These are phyloP conservation scores for Etia nguti DNA, from an alignment of 2,113 vertebrate species.

Conservation along the genomic window DNA sequence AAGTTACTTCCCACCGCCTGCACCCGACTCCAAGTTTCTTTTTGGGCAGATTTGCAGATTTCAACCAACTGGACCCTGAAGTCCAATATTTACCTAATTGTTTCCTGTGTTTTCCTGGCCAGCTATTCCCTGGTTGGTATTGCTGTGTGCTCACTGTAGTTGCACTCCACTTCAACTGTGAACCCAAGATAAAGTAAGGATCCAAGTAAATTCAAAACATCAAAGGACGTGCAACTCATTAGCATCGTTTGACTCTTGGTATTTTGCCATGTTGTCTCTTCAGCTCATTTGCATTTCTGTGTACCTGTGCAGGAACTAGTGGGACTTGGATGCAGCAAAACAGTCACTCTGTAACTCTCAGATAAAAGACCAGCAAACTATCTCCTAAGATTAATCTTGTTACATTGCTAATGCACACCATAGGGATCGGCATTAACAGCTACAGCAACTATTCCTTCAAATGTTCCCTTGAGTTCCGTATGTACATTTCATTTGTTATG, in stretches of 20 bases:
- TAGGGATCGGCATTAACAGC: background rate
- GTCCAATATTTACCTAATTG: background rate
- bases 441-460: background rate
- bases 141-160: background rate
- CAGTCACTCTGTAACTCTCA: background rate
- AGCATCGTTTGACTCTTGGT: constrained; percentile 15
- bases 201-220: background rate
- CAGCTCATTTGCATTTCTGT: background rate
- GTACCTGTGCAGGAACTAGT: background rate
- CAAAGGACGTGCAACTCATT: background rate
- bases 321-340: background rate
- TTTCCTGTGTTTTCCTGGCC: background rate
- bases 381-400: background rate
- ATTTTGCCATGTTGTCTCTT: background rate
- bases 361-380: background rate
- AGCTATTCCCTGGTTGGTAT: background rate
- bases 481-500: background rate
- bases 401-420: background rate
- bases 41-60: background rate
- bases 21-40: background rate
- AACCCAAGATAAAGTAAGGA: background rate
- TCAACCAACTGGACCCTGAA: background rate
- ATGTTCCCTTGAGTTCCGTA: background rate
- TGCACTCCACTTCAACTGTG: background rate
- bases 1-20: background rate